Evolutionary conservation across 2,888 invertebrate genomes (phyloP).

Genomic region (Oligia latruncula): DNA sequence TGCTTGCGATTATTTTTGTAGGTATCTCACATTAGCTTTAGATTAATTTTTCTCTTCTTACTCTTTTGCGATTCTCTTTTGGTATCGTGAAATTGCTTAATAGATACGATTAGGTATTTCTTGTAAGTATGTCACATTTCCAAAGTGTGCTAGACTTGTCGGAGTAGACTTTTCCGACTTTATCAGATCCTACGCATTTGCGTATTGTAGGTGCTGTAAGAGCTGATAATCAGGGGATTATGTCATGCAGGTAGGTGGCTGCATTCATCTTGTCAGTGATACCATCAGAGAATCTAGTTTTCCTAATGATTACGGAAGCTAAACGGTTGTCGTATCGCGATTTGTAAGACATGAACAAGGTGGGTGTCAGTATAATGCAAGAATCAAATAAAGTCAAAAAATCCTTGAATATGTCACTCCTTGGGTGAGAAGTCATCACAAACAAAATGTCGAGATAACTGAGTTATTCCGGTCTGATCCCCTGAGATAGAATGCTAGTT

Average conservation of each 20-base stretch:
- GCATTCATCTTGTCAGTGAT: constrained; percentile 57
- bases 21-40: neutral
- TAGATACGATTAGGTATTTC: too few species aligned
- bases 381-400: neutral
- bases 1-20: too few species aligned
- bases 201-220: constrained; percentile 32
- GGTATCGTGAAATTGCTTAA: neutral
- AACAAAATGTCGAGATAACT: neutral
- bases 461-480: too few species aligned
- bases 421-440: neutral
- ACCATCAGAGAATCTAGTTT: constrained; percentile 53
- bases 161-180: constrained; percentile 30
- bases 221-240: constrained; percentile 46
- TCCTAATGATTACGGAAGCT: constrained; percentile 53
- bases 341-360: constrained; percentile 7
- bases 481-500: too few species aligned
- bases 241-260: constrained; percentile 50
- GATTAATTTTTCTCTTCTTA: neutral
- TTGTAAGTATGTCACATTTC: neutral
- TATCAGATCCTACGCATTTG: constrained; percentile 36
- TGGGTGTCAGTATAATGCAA: neutral
- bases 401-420: neutral
- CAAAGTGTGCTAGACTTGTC: neutral
- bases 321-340: constrained; percentile 16
- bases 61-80: neutral